Evolutionary conservation across 2,113 vertebrate genomes (phyloP), one percentile per base, ranked within the genome.

Genomic region (Okapia johnstoni): DNA sequence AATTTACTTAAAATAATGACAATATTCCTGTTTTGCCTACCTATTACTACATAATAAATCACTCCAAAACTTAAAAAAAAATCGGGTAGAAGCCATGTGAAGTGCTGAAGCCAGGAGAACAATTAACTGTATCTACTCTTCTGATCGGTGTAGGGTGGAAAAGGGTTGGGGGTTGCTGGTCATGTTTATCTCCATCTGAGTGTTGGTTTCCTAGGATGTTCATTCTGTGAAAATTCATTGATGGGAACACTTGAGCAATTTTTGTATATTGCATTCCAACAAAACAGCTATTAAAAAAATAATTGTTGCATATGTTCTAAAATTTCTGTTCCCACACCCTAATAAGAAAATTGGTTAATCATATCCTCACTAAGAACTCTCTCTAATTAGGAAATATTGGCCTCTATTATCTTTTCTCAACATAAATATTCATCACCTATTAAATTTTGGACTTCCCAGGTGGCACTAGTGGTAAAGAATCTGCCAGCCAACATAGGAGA

Each of bases 371-470:
- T 28, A 63, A 83, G 40, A 77, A 36, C 10, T 46, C 17, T 73
- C 10, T 28, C 13, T 93, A 46, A 63, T 90, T 93, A 87, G 52
- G 43, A 90, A 93, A 63, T 85, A 28, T 11, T 90, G 46, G 11
- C 3, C 48, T 94, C 50, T 11, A 23, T 6, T 92, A 12, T n/a
- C 26, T 84, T 70, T 79, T 90, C 28, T 84, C 7, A 33, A 52
- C 14, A 6, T 79, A 43, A 25, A 10, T 25, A 66, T 28, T 58
- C 16, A 5, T 3, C 55, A 77, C 40, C 6, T 48, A 48, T 60
- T 88, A 83, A 46, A 26, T 73, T 21, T 88, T 70, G 66, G n/a
- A 3, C n/a, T 23, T 70, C 66, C 10, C 66, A 23, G n/a, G n/a
- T 70, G n/a, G n/a, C 66, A 70, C 19, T 23, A 13, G n/a, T 40